These are phyloP conservation scores for Resseliella maxima DNA, from an alignment of 2,888 invertebrate genomes.

Conservation along the genomic window DNA sequence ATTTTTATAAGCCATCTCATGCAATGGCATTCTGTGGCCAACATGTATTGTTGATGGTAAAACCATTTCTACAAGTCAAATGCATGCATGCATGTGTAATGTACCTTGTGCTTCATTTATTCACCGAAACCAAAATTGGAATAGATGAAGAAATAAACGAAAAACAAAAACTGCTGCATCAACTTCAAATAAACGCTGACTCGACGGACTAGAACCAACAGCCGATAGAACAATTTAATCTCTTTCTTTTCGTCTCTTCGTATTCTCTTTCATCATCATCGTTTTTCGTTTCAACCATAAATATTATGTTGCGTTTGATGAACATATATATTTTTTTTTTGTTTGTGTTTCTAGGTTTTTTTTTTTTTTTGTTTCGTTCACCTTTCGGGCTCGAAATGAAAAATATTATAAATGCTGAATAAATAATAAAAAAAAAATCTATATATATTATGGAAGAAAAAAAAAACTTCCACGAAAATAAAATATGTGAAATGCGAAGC, in stretches of 20 bases:
- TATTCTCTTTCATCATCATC: neutral
- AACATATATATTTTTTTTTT: constrained; percentile 19
- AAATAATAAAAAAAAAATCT: neutral
- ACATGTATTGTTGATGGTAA: neutral
- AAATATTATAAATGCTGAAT: neutral
- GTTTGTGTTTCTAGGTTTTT: neutral
- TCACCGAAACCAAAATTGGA: neutral
- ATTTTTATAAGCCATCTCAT: constrained; percentile 5
- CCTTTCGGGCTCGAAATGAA: neutral
- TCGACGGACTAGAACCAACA: constrained; percentile 54
- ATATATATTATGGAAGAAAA: neutral
- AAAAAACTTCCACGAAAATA: neutral
- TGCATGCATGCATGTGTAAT: constrained; percentile 7
- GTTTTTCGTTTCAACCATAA: neutral
- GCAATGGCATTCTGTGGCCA: neutral
- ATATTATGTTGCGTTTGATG: constrained; percentile 42
- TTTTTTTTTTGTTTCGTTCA: neutral
- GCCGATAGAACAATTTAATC: constrained; percentile 43
- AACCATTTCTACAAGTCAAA: neutral
- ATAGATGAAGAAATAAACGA: neutral
- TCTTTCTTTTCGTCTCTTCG: neutral
- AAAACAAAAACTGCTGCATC: neutral
- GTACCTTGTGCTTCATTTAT: neutral
- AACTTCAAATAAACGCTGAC: neutral
- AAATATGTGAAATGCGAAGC: constrained; percentile 27